Base-by-base conservation (phyloP, 23 tunicate species). In the Oikopleura dioica region DNA sequence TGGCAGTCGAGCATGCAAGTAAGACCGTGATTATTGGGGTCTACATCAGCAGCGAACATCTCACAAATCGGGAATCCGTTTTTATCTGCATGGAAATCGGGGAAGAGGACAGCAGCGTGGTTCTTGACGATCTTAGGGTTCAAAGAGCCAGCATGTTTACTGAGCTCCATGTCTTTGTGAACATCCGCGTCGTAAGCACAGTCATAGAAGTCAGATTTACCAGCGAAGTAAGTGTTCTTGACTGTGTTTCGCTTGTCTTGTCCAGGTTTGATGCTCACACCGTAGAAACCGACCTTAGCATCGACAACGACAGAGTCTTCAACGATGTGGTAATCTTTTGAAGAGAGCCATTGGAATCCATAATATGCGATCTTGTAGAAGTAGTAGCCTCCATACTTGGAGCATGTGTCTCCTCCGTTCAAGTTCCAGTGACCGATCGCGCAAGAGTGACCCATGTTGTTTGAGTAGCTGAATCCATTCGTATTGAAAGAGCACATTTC, bases 401-500 rank as follows among this genome's bases (percentile, higher is more conserved):
- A 23, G 72, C 30, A 63, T 2, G 55, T 9, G 9, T 44, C 55
- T 9, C 55, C 55, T 9, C 16, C 16, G 9, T 9, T 44, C 16
- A 16, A 31, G 33, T 63, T 16, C 30, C 16, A 63, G 26, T 16
- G 26, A 2, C 72, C 72, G 5, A 28, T 31, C 72, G 72, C 30
- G 33, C 72, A 63, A 63, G 72, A 63, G 72, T 63, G 72, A 63
- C 72, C 72, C 2, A 16, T 23, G 26, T 63, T 63, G 33, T 63
- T 63, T 2, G 33, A 16, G 30, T 31, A 63, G 29, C 30, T 16
- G 4, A 28, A 2, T 23, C 72, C 72, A 28, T 23, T 63, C 4
- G 4, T 63, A 44, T 9, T 21, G 33, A 4, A 12, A 2, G 72
- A 21, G 26, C 72, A 63, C 5, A 31, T 28, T 28, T 63, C 72